These are phyloP conservation scores for Himalopsyche japonica DNA, from an alignment of 2,888 invertebrate genomes.

Conservation along the genomic window DNA sequence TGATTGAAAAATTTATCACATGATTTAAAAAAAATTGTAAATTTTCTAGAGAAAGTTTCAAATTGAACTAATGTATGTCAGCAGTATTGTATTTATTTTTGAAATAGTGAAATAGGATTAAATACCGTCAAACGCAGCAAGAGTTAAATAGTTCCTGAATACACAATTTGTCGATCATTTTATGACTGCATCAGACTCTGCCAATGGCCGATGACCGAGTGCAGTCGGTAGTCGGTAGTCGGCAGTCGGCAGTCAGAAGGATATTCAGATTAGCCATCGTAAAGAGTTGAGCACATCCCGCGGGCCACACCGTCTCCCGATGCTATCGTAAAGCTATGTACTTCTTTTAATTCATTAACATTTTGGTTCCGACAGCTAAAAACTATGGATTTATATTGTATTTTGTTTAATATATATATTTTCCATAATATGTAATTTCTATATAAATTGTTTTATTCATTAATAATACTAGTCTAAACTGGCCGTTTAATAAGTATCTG, in stretches of 20 bases:
- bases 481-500: slow-evolving; percentile 72
- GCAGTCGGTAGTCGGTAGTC: neutral
- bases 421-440: slow-evolving; percentile 41
- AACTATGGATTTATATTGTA: slow-evolving; percentile 39
- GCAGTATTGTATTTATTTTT: too few species aligned
- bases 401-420: slow-evolving; percentile 50
- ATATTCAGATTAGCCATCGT: neutral
- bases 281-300: slow-evolving; percentile 39
- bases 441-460: slow-evolving; percentile 51
- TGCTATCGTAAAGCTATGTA: slow-evolving; percentile 39
- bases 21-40: too few species aligned
- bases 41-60: too few species aligned
- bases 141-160: neutral
- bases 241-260: neutral
- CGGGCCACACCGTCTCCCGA: slow-evolving; percentile 9
- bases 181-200: neutral
- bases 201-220: neutral
- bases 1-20: too few species aligned
- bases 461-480: slow-evolving; percentile 73
- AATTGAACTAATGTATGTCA: too few species aligned
- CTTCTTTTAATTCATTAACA: slow-evolving; percentile 39
- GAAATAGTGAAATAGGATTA: too few species aligned
- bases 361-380: slow-evolving; percentile 42
- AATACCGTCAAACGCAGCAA: too few species aligned
- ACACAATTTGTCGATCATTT: neutral